phyloP scores from a whole-genome alignment of 1,140 invertebrate genomes.

The Drosophila carrolli region DNA sequence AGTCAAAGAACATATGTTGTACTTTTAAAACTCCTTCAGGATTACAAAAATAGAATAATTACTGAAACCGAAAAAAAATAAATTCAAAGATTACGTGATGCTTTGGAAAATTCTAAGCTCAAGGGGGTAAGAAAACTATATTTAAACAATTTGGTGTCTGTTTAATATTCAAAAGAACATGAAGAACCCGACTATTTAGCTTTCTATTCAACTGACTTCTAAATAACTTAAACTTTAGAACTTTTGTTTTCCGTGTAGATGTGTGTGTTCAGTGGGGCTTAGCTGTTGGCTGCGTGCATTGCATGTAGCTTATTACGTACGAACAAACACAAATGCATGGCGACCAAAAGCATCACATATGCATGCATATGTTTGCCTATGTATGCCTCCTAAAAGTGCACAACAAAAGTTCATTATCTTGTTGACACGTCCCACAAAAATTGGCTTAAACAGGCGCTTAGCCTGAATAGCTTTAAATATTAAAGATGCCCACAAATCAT shows the following conservation, averaged over 20 bases:
- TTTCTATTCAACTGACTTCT: too few relatives aligned
- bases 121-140: too few relatives aligned
- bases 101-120: too few relatives aligned
- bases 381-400: slow-evolving; percentile 38
- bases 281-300: slow-evolving; percentile 32
- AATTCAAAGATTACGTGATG: too few relatives aligned
- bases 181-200: too few relatives aligned
- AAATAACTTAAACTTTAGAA: too few relatives aligned
- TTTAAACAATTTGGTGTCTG: too few relatives aligned
- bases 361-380: slow-evolving; percentile 52
- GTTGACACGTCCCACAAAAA: slow-evolving; percentile 74
- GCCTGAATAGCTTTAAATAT: slow-evolving; percentile 1
- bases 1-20: too few relatives aligned
- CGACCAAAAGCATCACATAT: slow-evolving; percentile 31
- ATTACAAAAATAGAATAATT: too few relatives aligned
- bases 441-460: slow-evolving; percentile 30
- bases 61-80: too few relatives aligned
- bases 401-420: slow-evolving; percentile 77
- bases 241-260: background rate
- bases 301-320: slow-evolving; percentile 53
- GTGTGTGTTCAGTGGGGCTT: slow-evolving; percentile 24
- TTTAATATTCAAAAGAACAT: too few relatives aligned
- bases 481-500: slow-evolving; percentile 13
- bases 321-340: slow-evolving; percentile 29
- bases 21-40: too few relatives aligned